Evolutionary conservation across 2,888 invertebrate genomes (phyloP).

Genomic region (Gasteruption jaculator): DNA sequence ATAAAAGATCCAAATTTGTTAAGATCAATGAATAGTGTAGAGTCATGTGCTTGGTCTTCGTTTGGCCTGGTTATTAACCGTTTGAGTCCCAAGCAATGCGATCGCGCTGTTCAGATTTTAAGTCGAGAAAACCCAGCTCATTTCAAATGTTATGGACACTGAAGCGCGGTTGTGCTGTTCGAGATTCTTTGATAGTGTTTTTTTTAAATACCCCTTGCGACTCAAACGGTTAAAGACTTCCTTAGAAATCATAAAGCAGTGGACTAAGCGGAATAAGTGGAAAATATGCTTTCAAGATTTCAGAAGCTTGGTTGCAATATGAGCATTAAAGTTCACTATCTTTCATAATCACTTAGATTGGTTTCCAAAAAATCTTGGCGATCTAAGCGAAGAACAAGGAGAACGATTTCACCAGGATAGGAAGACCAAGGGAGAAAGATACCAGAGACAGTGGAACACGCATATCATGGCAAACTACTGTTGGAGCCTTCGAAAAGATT

Average conservation of each 20-base stretch:
- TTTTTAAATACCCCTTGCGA: no score
- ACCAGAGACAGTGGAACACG: slow-evolving; percentile 26
- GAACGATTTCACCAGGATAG: slow-evolving; percentile 39
- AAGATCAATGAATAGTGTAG: slow-evolving; percentile 17
- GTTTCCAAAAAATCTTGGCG: slow-evolving; percentile 37
- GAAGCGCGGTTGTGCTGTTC: no score
- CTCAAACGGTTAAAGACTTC: no score
- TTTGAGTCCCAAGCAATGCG: no score
- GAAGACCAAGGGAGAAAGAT: slow-evolving; percentile 35
- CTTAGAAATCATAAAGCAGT: slow-evolving; percentile 22
- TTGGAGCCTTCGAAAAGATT: slow-evolving; percentile 28
- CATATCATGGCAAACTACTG: slow-evolving; percentile 36
- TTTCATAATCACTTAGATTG: slow-evolving; percentile 30
- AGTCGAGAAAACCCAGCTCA: no score
- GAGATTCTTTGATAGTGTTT: no score
- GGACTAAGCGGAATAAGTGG: slow-evolving; percentile 23
- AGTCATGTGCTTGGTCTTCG: slow-evolving; percentile 22
- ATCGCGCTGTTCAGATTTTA: no score
- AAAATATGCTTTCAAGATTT: slow-evolving; percentile 25
- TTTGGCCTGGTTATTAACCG: slow-evolving; percentile 18
- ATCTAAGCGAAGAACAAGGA: slow-evolving; percentile 36
- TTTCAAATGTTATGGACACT: no score
- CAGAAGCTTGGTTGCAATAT: slow-evolving; percentile 24
- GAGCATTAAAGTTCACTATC: slow-evolving; percentile 38
- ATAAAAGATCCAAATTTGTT: slow-evolving; percentile 22